These are phyloP conservation scores for Phyllotreta cruciferae DNA, from an alignment of 2,888 invertebrate genomes.

Conservation along the genomic window DNA sequence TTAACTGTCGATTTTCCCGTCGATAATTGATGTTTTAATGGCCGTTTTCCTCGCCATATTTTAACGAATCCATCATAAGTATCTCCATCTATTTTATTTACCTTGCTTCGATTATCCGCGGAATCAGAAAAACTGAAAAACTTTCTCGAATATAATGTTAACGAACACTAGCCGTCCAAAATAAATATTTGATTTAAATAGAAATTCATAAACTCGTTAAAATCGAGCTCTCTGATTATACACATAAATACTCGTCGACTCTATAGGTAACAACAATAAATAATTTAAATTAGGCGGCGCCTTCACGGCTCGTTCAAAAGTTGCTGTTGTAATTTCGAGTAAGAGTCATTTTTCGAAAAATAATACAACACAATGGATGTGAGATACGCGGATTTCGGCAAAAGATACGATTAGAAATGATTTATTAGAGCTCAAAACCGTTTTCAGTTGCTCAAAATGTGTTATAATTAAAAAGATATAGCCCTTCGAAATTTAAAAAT, in stretches of 20 bases:
- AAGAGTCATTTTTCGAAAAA: conserved; percentile 10
- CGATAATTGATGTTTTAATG: conserved; percentile 4
- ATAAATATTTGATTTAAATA: conserved; percentile 44
- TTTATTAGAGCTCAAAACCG: too few species aligned
- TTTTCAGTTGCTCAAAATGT: too few species aligned
- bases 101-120: too few species aligned
- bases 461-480: too few species aligned
- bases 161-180: conserved; percentile 27
- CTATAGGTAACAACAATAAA: conserved; percentile 44
- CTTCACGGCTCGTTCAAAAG: conserved; percentile 26
- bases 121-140: too few species aligned
- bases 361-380: too few species aligned
- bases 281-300: conserved; percentile 43
- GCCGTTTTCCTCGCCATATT: neutral
- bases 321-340: conserved; percentile 3
- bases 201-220: conserved; percentile 43
- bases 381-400: too few species aligned
- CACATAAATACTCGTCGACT: conserved; percentile 37
- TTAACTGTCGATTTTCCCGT: neutral
- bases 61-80: too few species aligned
- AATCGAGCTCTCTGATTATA: conserved; percentile 37
- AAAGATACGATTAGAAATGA: too few species aligned
- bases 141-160: neutral
- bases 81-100: neutral
- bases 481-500: too few species aligned